phyloP scores from a whole-genome alignment of 1,140 invertebrate species.

The Danaus plexippus region DNA sequence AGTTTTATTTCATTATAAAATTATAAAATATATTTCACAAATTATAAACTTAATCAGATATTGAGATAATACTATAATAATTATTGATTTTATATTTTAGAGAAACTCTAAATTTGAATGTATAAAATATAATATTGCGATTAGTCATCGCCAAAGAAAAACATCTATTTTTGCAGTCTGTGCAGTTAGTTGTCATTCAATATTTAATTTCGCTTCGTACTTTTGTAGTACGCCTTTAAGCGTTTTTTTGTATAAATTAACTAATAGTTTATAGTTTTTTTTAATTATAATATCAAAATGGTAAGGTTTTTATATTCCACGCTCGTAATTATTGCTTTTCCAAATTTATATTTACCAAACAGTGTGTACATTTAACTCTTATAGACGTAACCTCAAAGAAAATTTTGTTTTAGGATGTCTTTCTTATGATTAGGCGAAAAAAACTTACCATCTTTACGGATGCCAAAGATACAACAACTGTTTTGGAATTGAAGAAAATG shows the following conservation, averaged over 20 bases:
- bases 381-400: conserved; percentile 61
- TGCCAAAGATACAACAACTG: conserved; percentile 95
- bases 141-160: conserved; percentile 14
- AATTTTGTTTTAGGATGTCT: conserved; percentile 87
- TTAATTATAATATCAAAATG: conserved; percentile 57
- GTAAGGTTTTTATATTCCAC: conserved; percentile 34
- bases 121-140: conserved; percentile 3
- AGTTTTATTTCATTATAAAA: too few species aligned
- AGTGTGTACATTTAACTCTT: conserved; percentile 5
- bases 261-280: conserved; percentile 47
- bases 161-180: conserved; percentile 15
- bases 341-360: conserved; percentile 4
- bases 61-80: too few species aligned
- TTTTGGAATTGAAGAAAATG: conserved; percentile 95
- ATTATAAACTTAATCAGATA: too few species aligned
- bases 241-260: conserved; percentile 53
- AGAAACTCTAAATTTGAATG: too few species aligned
- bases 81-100: too few species aligned
- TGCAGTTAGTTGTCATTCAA: conserved; percentile 50
- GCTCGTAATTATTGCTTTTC: background rate
- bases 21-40: background rate
- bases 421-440: conserved; percentile 97
- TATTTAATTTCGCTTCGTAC: conserved; percentile 58
- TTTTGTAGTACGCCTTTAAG: conserved; percentile 40
- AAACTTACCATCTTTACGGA: conserved; percentile 98